Conservation (phyloP, 2,888 invertebrate genomes). For the Rhamphomyia laevipes region DNA sequence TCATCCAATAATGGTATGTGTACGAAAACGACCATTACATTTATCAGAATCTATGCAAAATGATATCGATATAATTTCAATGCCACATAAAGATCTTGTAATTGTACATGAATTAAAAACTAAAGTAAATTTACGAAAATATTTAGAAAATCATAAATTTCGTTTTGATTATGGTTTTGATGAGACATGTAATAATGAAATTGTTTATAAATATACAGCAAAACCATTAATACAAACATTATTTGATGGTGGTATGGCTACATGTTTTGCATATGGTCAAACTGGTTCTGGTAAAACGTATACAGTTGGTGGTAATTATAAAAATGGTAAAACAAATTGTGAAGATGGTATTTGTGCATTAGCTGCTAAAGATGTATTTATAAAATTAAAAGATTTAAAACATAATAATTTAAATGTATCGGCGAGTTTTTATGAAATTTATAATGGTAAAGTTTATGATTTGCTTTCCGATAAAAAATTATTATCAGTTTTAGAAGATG, state of each 20-base stretch:
- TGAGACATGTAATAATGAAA: slow-evolving; percentile 80
- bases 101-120: slow-evolving; percentile 80
- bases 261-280: slow-evolving; percentile 96
- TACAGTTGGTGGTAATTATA: slow-evolving; percentile 94
- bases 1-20: slow-evolving; percentile 73
- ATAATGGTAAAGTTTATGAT: slow-evolving; percentile 88
- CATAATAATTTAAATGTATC: slow-evolving; percentile 76
- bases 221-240: slow-evolving; percentile 81
- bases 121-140: slow-evolving; percentile 93
- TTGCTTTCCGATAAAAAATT: slow-evolving; percentile 78
- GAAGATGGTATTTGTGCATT: slow-evolving; percentile 91
- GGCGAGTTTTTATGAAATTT: slow-evolving; percentile 94
- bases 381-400: slow-evolving; percentile 60
- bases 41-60: slow-evolving; percentile 71
- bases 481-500: slow-evolving; percentile 85
- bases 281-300: slow-evolving; percentile 89
- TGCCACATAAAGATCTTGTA: slow-evolving; percentile 81
- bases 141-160: slow-evolving; percentile 90
- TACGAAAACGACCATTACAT: slow-evolving; percentile 85
- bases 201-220: slow-evolving; percentile 60
- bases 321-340: slow-evolving; percentile 83
- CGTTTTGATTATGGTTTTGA: slow-evolving; percentile 95
- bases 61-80: slow-evolving; percentile 89
- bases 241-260: slow-evolving; percentile 94
- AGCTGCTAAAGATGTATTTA: slow-evolving; percentile 83